A percentile compares a stretch with the other conserved stretches of the same genome.
Conservation (phyloP, 2,888 invertebrate species). For the Tethea ocularis region DNA sequence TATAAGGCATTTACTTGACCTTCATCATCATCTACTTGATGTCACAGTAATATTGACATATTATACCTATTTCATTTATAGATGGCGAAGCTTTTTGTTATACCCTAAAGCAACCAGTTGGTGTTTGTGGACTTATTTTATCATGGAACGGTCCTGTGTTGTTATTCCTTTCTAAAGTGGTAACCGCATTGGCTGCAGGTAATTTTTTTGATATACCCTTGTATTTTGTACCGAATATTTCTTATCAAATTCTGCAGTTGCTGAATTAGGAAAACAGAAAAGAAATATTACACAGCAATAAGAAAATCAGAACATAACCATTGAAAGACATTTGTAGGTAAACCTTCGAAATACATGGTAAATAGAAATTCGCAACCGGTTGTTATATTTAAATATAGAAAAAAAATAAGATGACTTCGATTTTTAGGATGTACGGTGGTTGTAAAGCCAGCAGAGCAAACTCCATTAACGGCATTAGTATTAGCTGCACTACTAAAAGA, state of each 20-base stretch:
- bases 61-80: too few species aligned
- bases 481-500: constrained; percentile 91
- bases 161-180: constrained; percentile 96
- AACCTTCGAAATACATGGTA: too few species aligned
- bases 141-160: constrained; percentile 95
- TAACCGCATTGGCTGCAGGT: constrained; percentile 85
- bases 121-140: constrained; percentile 93
- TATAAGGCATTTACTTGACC: neutral
- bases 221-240: neutral
- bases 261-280: too few species aligned
- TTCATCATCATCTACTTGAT: neutral
- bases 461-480: constrained; percentile 93
- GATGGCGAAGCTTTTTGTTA: constrained; percentile 90
- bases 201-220: constrained; percentile 10
- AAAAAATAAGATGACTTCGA: neutral
- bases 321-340: too few species aligned
- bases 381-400: too few species aligned
- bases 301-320: too few species aligned
- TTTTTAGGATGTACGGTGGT: constrained; percentile 89
- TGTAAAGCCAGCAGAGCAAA: constrained; percentile 97
- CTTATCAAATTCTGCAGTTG: neutral
- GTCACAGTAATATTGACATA: neutral
- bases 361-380: neutral
- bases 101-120: constrained; percentile 83
- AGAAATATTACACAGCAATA: too few species aligned